Base-by-base conservation (phyloP, 1,140 invertebrate genomes). In the Dendroctonus valens region DNA sequence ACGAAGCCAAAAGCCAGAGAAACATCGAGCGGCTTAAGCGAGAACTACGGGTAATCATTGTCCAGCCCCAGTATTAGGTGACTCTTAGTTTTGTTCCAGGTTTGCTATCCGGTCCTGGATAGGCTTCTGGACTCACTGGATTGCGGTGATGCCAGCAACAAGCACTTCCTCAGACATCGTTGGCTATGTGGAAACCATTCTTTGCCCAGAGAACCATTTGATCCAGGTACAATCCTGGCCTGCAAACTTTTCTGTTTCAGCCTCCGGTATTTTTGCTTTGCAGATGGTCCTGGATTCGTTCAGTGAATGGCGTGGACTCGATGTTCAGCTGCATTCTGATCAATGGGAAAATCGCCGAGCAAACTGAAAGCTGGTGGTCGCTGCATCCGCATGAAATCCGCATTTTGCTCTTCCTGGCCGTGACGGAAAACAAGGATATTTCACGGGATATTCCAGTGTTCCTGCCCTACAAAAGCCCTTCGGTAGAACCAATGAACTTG, bases 401-500 rank as follows among this genome's bases (percentile, higher is more conserved):
- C 73, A 80, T 94, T 11, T 76, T 95, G 26, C 81, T 87, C 0
- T 79, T 89, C 42, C 79, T 91, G 37, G 83, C 89, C 1, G 81
- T 83, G 5, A 79, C 84, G 5, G 86, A 90, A 70, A 83, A 84
- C 72, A 83, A 82, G 58, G 86, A 84, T 26, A 86, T 87, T 2
- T 81, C 87, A 0, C 81, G 87, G 70, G 92, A 94, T 78, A 83
- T 92, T 44, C 87, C 91, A 7, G 85, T 94, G 7, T 95, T 90
- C 80, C 80, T 94, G 39, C 91, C 92, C 6, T 83, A 88, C 49
- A 91, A 87, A 77, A 94, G 91, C 77, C 91, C 92, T 41, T 89
- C 86, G 76, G 91, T 91, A 82, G 83, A 81, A 78, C 50, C 8
- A 44, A 41, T 41, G 41, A 37, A 58, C 12, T 53, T 14, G 12